Conservation (phyloP, 2,113 vertebrate species). For the Nothoprocta pentlandii region DNA sequence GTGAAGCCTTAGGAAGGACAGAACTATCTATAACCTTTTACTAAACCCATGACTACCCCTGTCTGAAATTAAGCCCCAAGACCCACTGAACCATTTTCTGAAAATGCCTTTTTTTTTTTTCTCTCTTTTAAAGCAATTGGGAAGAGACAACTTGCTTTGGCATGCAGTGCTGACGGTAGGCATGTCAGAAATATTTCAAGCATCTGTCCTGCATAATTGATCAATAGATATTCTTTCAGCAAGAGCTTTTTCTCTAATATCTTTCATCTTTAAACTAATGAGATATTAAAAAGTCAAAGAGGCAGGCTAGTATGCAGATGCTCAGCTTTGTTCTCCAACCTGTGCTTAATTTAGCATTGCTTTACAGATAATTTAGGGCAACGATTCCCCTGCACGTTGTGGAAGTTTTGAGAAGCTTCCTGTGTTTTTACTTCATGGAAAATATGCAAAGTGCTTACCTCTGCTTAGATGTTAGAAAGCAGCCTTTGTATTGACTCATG, state of each 20-base stretch:
- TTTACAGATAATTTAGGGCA: conserved; percentile 25
- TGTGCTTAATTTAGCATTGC: background rate
- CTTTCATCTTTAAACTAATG: background rate
- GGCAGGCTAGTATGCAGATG: background rate
- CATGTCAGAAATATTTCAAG: background rate
- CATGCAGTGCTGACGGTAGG: background rate
- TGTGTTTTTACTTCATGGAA: background rate
- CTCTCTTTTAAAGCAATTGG: background rate
- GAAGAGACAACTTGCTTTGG: background rate
- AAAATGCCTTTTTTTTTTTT: background rate
- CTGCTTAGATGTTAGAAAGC: background rate
- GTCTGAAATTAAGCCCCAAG: background rate
- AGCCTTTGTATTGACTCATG: background rate
- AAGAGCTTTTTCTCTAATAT: background rate
- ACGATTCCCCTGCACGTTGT: conserved; percentile 16
- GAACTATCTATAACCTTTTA: background rate
- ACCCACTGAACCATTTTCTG: background rate
- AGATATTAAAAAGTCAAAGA: background rate
- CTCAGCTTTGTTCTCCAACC: background rate
- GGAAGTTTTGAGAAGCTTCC: background rate
- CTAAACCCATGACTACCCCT: background rate
- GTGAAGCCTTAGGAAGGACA: background rate
- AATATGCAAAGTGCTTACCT: background rate
- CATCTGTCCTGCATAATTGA: background rate
- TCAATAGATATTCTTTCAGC: background rate